These are phyloP conservation scores for Tetheella fluctuosa DNA, from an alignment of 2,888 invertebrate genomes.

Conservation along the genomic window DNA sequence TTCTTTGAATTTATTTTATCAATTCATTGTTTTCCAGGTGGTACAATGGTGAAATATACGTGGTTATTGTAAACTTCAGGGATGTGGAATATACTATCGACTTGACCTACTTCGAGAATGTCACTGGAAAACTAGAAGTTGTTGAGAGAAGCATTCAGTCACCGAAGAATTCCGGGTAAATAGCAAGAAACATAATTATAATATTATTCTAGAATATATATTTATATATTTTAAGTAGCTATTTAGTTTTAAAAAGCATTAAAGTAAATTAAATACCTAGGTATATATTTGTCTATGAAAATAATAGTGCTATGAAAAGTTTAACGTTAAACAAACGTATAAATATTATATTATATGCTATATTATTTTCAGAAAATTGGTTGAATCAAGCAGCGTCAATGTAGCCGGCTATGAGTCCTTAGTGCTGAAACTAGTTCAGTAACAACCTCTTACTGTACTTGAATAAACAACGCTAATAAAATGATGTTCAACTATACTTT, in stretches of 20 bases:
- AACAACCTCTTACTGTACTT: slow-evolving; percentile 4
- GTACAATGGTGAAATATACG: slow-evolving; percentile 56
- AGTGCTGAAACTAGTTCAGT: slow-evolving; percentile 58
- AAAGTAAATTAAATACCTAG: too few relatives aligned
- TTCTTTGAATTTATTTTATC: not conserved
- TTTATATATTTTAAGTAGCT: too few relatives aligned
- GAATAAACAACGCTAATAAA: not conserved
- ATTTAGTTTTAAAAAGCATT: too few relatives aligned
- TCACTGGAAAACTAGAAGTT: slow-evolving; percentile 70
- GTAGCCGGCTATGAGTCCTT: slow-evolving; percentile 69
- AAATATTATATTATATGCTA: too few relatives aligned
- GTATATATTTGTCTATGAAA: too few relatives aligned
- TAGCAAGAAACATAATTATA: too few relatives aligned
- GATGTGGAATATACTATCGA: slow-evolving; percentile 77
- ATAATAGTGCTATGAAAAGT: too few relatives aligned
- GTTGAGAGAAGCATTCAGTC: slow-evolving; percentile 80
- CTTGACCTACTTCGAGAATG: slow-evolving; percentile 79
- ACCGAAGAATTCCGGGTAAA: slow-evolving; percentile 75
- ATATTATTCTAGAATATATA: too few relatives aligned
- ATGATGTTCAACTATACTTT: not conserved
- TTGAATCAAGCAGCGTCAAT: slow-evolving; percentile 55
- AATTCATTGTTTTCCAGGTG: slow-evolving; percentile 39
- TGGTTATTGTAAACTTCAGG: slow-evolving; percentile 85
- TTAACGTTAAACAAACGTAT: too few relatives aligned
- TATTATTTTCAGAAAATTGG: slow-evolving; percentile 66